Percentiles rank a stretch among this genome's conserved stretches.
phyloP scores from a whole-genome alignment of 2,888 invertebrate species.

The Hypsopygia costalis region DNA sequence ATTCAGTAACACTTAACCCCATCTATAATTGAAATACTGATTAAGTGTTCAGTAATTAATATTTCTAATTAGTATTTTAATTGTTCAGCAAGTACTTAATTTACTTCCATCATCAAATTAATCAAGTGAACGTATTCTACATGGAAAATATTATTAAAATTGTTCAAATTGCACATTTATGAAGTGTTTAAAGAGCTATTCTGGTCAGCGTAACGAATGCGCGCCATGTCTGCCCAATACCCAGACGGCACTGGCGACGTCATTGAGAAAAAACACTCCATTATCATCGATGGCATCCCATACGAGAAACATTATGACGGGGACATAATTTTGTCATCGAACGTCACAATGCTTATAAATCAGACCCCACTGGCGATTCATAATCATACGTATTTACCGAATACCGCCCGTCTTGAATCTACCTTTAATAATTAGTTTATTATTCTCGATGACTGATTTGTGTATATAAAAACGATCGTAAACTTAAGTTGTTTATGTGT shows the following conservation, averaged over 20 bases:
- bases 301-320: constrained; percentile 49
- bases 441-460: constrained; percentile 39
- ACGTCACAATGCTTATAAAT: constrained; percentile 42
- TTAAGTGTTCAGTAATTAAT: too few species aligned
- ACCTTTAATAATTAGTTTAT: constrained; percentile 57
- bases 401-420: constrained; percentile 35
- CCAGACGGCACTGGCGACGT: constrained; percentile 29
- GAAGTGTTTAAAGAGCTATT: too few species aligned
- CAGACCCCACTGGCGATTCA: constrained; percentile 40
- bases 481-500: constrained; percentile 61
- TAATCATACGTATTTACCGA: constrained; percentile 39
- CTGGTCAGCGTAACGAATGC: neutral
- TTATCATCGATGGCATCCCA: constrained; percentile 51
- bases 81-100: too few species aligned
- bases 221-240: neutral
- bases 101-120: too few species aligned
- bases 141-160: too few species aligned
- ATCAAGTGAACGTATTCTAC: too few species aligned
- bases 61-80: too few species aligned
- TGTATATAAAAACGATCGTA: constrained; percentile 53
- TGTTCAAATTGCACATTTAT: too few species aligned
- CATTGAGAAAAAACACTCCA: constrained; percentile 42
- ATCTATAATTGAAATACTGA: too few species aligned
- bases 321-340: constrained; percentile 54
- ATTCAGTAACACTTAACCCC: too few species aligned